These are phyloP conservation scores for Sparidentex hasta DNA, from an alignment of 2,797 vertebrate genomes.

Conservation along the genomic window DNA sequence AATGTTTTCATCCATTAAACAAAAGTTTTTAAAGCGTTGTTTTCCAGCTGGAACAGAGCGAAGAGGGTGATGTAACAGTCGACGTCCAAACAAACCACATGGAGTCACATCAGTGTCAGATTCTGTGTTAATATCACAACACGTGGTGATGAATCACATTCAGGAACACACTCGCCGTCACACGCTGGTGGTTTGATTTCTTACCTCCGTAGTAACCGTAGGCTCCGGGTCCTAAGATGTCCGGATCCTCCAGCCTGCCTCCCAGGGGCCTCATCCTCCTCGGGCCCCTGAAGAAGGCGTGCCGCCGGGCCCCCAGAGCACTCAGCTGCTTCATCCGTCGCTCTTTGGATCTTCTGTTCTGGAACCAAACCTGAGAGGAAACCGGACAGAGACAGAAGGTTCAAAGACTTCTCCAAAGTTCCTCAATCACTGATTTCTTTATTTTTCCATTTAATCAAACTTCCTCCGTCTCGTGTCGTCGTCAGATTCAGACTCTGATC, in stretches of 20 bases:
- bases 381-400: no score
- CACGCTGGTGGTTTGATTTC: slow-evolving; percentile 26
- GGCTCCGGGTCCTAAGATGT: slow-evolving; percentile 92
- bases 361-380: slow-evolving; percentile 93
- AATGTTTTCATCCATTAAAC: background rate
- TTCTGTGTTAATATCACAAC: background rate
- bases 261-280: slow-evolving; percentile 93
- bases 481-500: background rate
- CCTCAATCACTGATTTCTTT: background rate
- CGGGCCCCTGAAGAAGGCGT: slow-evolving; percentile 94
- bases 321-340: slow-evolving; percentile 97
- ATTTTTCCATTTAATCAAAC: background rate
- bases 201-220: slow-evolving; percentile 93
- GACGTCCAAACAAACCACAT: background rate
- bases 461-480: background rate
- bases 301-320: slow-evolving; percentile 91
- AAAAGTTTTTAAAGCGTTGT: background rate
- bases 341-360: slow-evolving; percentile 97
- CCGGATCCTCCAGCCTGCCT: slow-evolving; percentile 92
- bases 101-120: no score
- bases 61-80: background rate
- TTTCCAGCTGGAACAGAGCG: no score
- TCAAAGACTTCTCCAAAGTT: no score
- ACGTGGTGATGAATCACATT: background rate
- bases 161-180: no score